phyloP scores from a whole-genome alignment of 2,888 invertebrate species.

The Harpalus rufipes region DNA sequence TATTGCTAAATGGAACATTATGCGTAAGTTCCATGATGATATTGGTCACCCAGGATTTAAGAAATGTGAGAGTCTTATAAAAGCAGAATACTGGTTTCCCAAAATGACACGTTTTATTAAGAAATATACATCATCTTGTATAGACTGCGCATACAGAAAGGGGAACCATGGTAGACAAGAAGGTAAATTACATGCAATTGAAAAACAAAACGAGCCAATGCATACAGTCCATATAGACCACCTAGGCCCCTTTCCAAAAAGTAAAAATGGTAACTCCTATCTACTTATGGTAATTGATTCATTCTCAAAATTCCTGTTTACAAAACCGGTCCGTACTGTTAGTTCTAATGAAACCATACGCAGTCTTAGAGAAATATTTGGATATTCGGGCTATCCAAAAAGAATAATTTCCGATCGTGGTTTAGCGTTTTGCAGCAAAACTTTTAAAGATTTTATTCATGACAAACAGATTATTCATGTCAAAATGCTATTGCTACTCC shows the following conservation, averaged over 20 bases:
- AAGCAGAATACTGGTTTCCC: conserved; percentile 14
- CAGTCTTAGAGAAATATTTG: conserved; percentile 14
- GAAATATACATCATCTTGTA: conserved; percentile 17
- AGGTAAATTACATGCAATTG: conserved; percentile 21
- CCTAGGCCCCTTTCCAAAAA: conserved; percentile 23
- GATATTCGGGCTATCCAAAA: conserved; percentile 18
- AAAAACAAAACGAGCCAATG: conserved; percentile 64
- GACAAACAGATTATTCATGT: conserved; percentile 29
- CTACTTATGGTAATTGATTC: conserved; percentile 19
- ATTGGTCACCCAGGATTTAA: conserved; percentile 18
- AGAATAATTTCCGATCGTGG: conserved; percentile 42
- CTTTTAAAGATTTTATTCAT: conserved; percentile 3
- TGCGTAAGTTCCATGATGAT: conserved; percentile 12
- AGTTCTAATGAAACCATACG: conserved; percentile 9
- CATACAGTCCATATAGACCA: conserved; percentile 70
- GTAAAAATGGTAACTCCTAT: conserved; percentile 16
- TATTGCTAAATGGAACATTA: background rate
- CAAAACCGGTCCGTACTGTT: conserved; percentile 5
- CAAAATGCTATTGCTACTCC: conserved; percentile 1
- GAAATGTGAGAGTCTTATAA: conserved; percentile 1
- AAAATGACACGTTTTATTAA: conserved; percentile 15
- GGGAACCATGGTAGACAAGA: conserved; percentile 3
- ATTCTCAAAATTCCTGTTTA: conserved; percentile 17
- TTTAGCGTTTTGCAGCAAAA: conserved; percentile 13
- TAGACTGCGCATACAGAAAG: conserved; percentile 9